phyloP scores from a whole-genome alignment of 2,113 vertebrate species.

The Amazona vittata region DNA sequence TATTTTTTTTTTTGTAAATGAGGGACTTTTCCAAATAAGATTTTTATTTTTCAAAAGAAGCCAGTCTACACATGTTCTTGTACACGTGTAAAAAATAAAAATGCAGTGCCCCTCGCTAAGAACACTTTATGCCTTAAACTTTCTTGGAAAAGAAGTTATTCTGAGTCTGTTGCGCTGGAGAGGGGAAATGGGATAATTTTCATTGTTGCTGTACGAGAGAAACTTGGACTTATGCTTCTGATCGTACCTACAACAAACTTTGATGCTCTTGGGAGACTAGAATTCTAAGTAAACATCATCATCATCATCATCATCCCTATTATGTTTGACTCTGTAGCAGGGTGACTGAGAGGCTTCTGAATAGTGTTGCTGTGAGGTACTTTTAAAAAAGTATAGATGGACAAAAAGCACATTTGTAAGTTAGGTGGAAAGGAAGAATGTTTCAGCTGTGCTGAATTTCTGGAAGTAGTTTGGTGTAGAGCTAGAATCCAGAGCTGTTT shows the following conservation, averaged over 20 bases:
- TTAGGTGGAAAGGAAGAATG: not conserved
- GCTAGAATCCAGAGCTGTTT: not conserved
- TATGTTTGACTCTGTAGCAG: not conserved
- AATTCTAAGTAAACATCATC: not conserved
- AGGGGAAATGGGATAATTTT: not conserved
- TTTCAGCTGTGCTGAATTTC: not conserved
- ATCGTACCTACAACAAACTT: not conserved
- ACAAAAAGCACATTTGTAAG: not conserved
- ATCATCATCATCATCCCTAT: not conserved
- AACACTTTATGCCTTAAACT: not conserved
- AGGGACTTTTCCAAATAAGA: not conserved
- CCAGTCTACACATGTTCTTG: not conserved
- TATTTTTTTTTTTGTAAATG: not conserved
- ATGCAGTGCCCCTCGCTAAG: not conserved
- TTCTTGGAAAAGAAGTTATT: not conserved
- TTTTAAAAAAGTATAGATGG: not conserved
- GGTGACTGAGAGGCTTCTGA: not conserved
- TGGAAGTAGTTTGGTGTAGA: not conserved
- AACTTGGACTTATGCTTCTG: not conserved
- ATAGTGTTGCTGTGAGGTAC: not conserved
- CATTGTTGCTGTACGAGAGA: not conserved
- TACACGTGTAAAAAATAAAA: not conserved
- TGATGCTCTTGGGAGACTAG: not conserved
- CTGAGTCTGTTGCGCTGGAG: not conserved
- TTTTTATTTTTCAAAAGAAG: not conserved